These are phyloP conservation scores for Trigoniulus corallinus DNA, from an alignment of 1,140 invertebrate species.

Conservation along the genomic window DNA sequence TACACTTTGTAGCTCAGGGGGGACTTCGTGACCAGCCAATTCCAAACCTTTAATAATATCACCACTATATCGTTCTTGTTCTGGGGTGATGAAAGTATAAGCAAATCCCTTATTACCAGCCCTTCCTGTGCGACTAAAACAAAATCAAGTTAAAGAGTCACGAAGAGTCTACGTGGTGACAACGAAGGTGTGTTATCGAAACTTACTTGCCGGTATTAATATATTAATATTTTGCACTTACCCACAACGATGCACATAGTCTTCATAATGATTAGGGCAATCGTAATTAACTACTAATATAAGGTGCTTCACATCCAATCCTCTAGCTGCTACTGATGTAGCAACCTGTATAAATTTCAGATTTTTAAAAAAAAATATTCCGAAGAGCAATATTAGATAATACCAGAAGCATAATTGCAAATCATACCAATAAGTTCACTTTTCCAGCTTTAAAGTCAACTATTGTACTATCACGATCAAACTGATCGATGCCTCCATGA, in stretches of 20 bases:
- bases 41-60: slow-evolving; percentile 85
- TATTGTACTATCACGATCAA: slow-evolving; percentile 95
- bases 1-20: slow-evolving; percentile 53
- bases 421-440: slow-evolving; percentile 41
- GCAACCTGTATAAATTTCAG: slow-evolving; percentile 40
- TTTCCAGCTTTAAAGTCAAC: slow-evolving; percentile 93
- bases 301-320: slow-evolving; percentile 94
- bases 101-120: slow-evolving; percentile 94
- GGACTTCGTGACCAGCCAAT: slow-evolving; percentile 54
- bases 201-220: slow-evolving; percentile 47
- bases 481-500: slow-evolving; percentile 98
- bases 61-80: slow-evolving; percentile 82
- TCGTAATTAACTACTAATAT: slow-evolving; percentile 98
- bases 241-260: slow-evolving; percentile 97
- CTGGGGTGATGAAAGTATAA: slow-evolving; percentile 91
- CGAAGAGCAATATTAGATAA: not conserved
- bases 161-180: not conserved
- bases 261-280: slow-evolving; percentile 99
- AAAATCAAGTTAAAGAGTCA: not conserved
- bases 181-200: slow-evolving; percentile 8
- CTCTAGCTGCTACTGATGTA: slow-evolving; percentile 91
- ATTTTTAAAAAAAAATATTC: slow-evolving; percentile 2
- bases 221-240: slow-evolving; percentile 17
- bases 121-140: slow-evolving; percentile 40
- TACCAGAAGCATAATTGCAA: slow-evolving; percentile 7